phyloP scores from a whole-genome alignment of 2,888 invertebrate genomes.

The Parapristionchus giblindavisi region DNA sequence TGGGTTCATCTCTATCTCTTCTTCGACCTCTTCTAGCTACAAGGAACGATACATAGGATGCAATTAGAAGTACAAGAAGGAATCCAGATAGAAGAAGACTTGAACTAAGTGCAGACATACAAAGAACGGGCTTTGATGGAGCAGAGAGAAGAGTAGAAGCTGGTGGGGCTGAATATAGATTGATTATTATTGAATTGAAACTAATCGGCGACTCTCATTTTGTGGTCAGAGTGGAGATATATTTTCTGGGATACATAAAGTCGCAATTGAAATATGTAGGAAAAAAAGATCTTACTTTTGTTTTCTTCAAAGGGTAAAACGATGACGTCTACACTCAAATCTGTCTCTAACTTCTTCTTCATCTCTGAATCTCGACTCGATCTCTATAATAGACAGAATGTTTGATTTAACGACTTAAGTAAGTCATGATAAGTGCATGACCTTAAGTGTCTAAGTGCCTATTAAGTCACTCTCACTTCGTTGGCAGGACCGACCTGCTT shows the following conservation, averaged over 20 bases:
- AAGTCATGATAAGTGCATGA: too few relatives aligned
- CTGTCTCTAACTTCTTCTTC: slow-evolving; percentile 61
- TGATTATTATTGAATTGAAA: background rate
- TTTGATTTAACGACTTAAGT: too few relatives aligned
- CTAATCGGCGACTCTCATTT: background rate
- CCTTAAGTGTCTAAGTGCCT: too few relatives aligned
- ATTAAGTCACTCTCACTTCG: slow-evolving; percentile 6
- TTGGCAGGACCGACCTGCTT: slow-evolving; percentile 33
- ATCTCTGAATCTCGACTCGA: slow-evolving; percentile 33
- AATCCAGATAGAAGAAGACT: slow-evolving; percentile 28
- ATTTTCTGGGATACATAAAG: background rate
- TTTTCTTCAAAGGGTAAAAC: slow-evolving; percentile 58
- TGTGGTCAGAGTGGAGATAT: background rate
- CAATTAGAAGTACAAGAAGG: slow-evolving; percentile 16
- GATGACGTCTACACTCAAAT: slow-evolving; percentile 63
- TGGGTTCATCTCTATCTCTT: slow-evolving; percentile 1
- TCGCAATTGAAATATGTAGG: background rate
- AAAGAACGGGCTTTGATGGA: slow-evolving; percentile 25
- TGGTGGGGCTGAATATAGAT: slow-evolving; percentile 11
- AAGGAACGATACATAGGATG: background rate
- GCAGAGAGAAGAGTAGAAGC: slow-evolving; percentile 14
- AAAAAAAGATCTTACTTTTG: slow-evolving; percentile 12
- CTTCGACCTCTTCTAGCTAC: slow-evolving; percentile 5
- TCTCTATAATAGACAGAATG: slow-evolving; percentile 6
- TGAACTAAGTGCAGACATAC: slow-evolving; percentile 2